Conservation (phyloP, 2,888 invertebrate genomes). For the Trimorus sp. region DNA sequence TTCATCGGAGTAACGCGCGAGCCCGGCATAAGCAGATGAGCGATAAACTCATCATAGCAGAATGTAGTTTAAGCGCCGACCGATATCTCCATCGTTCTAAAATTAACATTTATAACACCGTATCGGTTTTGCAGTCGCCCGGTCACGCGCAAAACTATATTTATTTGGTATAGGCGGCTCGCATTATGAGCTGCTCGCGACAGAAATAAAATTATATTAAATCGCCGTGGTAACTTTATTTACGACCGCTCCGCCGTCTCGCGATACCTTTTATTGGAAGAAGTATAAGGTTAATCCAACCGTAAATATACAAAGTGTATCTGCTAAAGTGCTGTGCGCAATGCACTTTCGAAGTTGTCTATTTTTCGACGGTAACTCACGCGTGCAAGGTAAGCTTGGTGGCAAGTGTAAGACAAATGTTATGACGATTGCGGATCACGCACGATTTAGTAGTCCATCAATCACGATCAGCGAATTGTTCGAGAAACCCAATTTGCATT, state of each 20-base stretch:
- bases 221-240: conserved; percentile 42
- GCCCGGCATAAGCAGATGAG: conserved; percentile 57
- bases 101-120: conserved; percentile 49
- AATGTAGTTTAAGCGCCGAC: conserved; percentile 47
- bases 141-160: conserved; percentile 33
- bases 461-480: too few species aligned
- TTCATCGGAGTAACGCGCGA: conserved; percentile 52
- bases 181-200: conserved; percentile 30
- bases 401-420: not conserved
- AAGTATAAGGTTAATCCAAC: conserved; percentile 45
- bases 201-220: conserved; percentile 36
- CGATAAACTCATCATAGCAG: conserved; percentile 60
- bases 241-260: conserved; percentile 28
- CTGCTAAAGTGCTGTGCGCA: conserved; percentile 31
- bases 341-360: conserved; percentile 10
- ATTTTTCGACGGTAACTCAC: conserved; percentile 7
- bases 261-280: conserved; percentile 35
- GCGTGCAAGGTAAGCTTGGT: not conserved
- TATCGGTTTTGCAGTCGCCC: conserved; percentile 22
- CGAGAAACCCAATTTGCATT: too few species aligned
- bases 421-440: not conserved
- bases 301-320: conserved; percentile 44
- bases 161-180: conserved; percentile 36
- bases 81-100: conserved; percentile 52
- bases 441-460: too few species aligned